Percentiles rank a stretch among this genome's conserved stretches.
Conservation (phyloP, 1,140 invertebrate genomes). For the Tetramorium simillimum region DNA sequence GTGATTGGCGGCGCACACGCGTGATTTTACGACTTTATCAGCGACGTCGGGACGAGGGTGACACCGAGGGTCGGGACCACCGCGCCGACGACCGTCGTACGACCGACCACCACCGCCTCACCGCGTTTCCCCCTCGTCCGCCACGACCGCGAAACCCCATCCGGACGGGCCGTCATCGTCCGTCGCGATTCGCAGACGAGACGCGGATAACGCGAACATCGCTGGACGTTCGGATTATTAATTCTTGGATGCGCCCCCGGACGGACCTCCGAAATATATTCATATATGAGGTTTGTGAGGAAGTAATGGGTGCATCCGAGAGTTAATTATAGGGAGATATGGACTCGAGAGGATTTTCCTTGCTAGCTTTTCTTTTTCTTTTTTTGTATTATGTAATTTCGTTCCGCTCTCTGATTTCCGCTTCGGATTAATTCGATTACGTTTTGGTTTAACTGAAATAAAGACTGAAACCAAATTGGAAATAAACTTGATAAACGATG, state of each 20-base stretch:
- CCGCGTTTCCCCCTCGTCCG: slow-evolving; percentile 35
- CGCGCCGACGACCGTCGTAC: slow-evolving; percentile 27
- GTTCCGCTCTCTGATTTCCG: neutral
- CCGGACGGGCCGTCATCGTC: neutral
- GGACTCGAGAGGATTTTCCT: slow-evolving; percentile 36
- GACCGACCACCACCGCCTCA: slow-evolving; percentile 15
- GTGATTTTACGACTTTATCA: slow-evolving; percentile 69
- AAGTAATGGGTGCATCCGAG: neutral
- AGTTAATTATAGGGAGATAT: neutral
- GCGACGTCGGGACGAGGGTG: slow-evolving; percentile 14
- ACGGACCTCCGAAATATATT: neutral
- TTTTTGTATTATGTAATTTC: neutral
- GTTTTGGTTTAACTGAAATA: neutral
- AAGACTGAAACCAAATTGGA: neutral
- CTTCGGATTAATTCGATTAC: neutral
- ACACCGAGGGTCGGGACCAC: slow-evolving; percentile 68
- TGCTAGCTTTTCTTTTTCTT: neutral
- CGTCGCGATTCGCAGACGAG: slow-evolving; percentile 4
- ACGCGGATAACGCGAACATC: slow-evolving; percentile 16
- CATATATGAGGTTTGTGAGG: neutral
- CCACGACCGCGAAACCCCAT: slow-evolving; percentile 4
- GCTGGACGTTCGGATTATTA: slow-evolving; percentile 6
- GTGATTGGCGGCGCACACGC: slow-evolving; percentile 75
- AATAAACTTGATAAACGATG: neutral
- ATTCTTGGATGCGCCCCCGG: neutral